Evolutionary conservation across 2,797 vertebrate genomes (phyloP).

Genomic region (Carcharodon carcharias): DNA sequence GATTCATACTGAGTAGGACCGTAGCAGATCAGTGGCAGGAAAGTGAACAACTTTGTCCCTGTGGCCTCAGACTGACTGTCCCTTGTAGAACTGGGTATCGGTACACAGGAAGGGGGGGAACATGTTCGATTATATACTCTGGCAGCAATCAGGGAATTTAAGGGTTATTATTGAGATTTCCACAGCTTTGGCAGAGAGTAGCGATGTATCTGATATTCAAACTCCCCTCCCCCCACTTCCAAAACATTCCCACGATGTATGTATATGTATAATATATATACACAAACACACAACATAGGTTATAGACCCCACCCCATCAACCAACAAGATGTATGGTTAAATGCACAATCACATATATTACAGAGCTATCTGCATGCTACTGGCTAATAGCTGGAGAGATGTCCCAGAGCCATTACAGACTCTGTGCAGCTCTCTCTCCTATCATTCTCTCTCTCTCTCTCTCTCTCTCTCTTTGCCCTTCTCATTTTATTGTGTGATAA

Average conservation of each 20-base stretch:
- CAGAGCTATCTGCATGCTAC: not conserved
- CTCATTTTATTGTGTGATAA: not conserved
- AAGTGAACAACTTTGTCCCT: not conserved
- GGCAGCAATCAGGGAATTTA: not conserved
- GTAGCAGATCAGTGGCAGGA: not conserved
- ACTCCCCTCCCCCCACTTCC: not conserved
- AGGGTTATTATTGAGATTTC: too few species aligned
- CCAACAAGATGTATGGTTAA: not conserved
- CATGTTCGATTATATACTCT: not conserved
- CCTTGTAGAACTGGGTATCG: not conserved
- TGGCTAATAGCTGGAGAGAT: too few species aligned
- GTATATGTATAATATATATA: not conserved
- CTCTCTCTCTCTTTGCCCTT: not conserved
- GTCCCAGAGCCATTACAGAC: too few species aligned
- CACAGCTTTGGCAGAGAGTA: not conserved
- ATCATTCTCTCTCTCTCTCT: not conserved
- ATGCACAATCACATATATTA: not conserved
- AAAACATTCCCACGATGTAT: not conserved
- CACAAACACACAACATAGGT: not conserved
- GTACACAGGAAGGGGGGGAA: not conserved
- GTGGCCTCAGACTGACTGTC: not conserved
- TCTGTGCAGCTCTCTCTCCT: not conserved
- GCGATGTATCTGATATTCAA: not conserved
- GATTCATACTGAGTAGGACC: not conserved
- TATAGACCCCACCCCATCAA: not conserved